Percentiles rank a stretch among this genome's conserved stretches.
Conservation (phyloP, 2,888 invertebrate species). For the Melinopterus prodromus region DNA sequence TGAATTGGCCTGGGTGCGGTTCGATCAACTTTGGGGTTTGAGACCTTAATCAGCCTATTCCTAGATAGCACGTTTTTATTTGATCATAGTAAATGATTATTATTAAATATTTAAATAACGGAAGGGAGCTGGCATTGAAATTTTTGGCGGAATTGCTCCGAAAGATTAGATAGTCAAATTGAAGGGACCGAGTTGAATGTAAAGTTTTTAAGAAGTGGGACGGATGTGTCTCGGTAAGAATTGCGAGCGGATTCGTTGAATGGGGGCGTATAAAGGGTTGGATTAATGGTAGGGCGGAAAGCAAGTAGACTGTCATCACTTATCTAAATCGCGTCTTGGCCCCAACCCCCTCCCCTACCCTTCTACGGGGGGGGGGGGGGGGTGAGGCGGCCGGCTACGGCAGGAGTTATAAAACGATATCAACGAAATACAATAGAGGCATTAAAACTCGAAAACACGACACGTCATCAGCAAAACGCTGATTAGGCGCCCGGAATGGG, state of each 20-base stretch:
- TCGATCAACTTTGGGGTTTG: too few species aligned
- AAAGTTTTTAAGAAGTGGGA: conserved; percentile 4
- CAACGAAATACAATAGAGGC: background rate
- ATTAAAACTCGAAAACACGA: conserved; percentile 4
- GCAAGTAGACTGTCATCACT: conserved; percentile 4
- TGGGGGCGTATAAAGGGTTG: conserved; percentile 4
- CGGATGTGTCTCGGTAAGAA: background rate
- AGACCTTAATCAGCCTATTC: too few species aligned
- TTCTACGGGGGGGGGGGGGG: background rate
- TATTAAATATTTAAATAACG: too few species aligned
- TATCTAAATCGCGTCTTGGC: conserved; percentile 4
- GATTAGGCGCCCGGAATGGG: background rate
- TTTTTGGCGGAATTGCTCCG: background rate
- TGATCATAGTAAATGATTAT: too few species aligned
- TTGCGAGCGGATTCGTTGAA: background rate
- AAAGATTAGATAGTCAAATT: conserved; percentile 4
- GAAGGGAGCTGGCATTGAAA: background rate
- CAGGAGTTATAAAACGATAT: background rate
- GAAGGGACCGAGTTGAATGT: background rate
- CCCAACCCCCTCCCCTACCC: background rate
- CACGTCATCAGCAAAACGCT: background rate
- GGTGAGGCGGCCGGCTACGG: background rate
- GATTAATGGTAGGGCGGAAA: background rate
- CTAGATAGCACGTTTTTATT: too few species aligned
- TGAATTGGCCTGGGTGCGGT: background rate